Conservation (phyloP, 2,888 invertebrate species). For the Zelleria hepariella region DNA sequence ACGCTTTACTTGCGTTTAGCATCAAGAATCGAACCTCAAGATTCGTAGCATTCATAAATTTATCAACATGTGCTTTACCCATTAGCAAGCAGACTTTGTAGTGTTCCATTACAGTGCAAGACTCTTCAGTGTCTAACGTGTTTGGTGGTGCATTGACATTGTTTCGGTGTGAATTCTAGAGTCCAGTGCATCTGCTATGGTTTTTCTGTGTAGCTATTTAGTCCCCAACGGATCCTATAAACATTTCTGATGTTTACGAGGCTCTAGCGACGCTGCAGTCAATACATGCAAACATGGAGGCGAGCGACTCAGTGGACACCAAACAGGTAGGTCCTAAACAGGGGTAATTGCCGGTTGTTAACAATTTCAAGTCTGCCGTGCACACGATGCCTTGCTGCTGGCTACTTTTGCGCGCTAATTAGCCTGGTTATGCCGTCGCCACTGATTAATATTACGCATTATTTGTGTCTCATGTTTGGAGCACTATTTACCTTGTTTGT, state of each 20-base stretch:
- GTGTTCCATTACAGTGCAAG: slow-evolving; percentile 25
- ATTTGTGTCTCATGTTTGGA: background rate
- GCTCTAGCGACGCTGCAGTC: slow-evolving; percentile 64
- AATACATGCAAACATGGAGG: slow-evolving; percentile 74
- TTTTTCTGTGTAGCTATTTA: slow-evolving; percentile 51
- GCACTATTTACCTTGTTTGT: background rate
- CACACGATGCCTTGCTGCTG: slow-evolving; percentile 29
- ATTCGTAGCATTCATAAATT: slow-evolving; percentile 27
- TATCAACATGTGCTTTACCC: slow-evolving; percentile 30
- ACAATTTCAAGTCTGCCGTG: slow-evolving; percentile 36
- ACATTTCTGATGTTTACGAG: slow-evolving; percentile 66
- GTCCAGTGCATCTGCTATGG: slow-evolving; percentile 65
- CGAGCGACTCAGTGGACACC: slow-evolving; percentile 74
- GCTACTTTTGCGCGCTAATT: slow-evolving; percentile 13
- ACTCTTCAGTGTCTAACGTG: slow-evolving; percentile 47
- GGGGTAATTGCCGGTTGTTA: slow-evolving; percentile 57
- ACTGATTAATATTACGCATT: background rate
- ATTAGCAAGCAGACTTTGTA: slow-evolving; percentile 23
- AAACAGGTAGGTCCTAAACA: slow-evolving; percentile 72
- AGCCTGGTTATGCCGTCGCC: background rate
- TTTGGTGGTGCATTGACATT: slow-evolving; percentile 64
- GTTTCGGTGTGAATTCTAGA: slow-evolving; percentile 59
- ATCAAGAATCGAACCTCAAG: slow-evolving; percentile 33
- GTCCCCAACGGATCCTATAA: slow-evolving; percentile 49
- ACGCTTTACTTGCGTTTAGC: slow-evolving; percentile 47